Evolutionary conservation across 2,888 invertebrate genomes (phyloP).

Genomic region (Icerya purchasi): DNA sequence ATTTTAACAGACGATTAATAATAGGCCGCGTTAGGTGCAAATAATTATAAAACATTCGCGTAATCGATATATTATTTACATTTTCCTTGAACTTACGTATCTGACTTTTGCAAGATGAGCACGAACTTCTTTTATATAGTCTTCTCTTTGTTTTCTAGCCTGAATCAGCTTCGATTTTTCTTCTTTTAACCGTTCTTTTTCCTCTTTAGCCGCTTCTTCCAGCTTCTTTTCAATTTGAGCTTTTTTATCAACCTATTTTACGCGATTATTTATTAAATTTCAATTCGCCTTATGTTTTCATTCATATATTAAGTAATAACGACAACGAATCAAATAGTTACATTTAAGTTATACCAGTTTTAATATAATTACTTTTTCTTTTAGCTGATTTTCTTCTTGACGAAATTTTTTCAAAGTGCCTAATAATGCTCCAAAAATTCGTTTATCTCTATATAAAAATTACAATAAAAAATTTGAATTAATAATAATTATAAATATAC

Average conservation of each 20-base stretch:
- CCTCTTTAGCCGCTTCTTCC: constrained; percentile 70
- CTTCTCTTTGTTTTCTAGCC: constrained; percentile 66
- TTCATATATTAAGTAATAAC: too few species aligned
- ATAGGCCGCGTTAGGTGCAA: too few species aligned
- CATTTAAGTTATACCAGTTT: too few species aligned
- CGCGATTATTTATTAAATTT: too few species aligned
- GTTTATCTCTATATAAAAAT: constrained; percentile 44
- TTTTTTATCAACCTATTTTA: constrained; percentile 57
- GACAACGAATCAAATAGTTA: too few species aligned
- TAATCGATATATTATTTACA: background rate
- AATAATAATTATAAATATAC: too few species aligned
- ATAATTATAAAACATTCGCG: background rate
- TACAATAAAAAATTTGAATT: too few species aligned
- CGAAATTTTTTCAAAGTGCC: constrained; percentile 91
- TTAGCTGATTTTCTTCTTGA: constrained; percentile 74
- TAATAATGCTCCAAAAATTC: constrained; percentile 88
- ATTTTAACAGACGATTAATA: too few species aligned
- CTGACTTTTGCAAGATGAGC: constrained; percentile 70
- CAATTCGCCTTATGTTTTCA: too few species aligned
- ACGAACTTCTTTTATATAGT: constrained; percentile 70
- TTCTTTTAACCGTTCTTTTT: constrained; percentile 61
- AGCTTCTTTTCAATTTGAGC: constrained; percentile 79
- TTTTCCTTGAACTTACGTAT: constrained; percentile 35
- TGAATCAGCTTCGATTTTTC: constrained; percentile 68
- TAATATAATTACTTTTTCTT: constrained; percentile 53